Percentiles rank a stretch among this genome's conserved stretches.
Conservation (phyloP, 35 echinoderm and acorn worm species). For the Ophioderma brevispina region DNA sequence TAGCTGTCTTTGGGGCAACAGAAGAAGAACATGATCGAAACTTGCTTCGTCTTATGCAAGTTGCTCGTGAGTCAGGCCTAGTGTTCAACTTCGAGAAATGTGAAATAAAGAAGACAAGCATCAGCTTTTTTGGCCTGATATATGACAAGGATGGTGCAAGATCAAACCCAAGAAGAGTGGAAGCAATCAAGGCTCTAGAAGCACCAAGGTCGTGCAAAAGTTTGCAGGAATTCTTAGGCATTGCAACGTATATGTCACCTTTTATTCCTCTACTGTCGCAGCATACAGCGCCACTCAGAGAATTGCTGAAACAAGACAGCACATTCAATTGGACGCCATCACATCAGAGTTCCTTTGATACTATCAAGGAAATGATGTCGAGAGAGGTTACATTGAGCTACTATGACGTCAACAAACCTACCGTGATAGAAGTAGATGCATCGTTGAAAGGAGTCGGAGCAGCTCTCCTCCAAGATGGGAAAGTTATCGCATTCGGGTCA, state of each 20-base stretch:
- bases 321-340: constrained; percentile 26
- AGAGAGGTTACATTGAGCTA: constrained; percentile 25
- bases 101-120: constrained; percentile 12
- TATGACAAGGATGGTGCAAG: neutral
- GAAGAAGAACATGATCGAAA: constrained; percentile 47
- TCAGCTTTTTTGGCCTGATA: constrained; percentile 1
- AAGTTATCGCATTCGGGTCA: constrained; percentile 51
- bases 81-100: constrained; percentile 59
- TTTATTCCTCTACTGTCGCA: constrained; percentile 68
- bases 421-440: constrained; percentile 44
- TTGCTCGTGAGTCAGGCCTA: constrained; percentile 31
- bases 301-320: constrained; percentile 50
- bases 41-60: constrained; percentile 44
- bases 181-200: constrained; percentile 42
- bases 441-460: constrained; percentile 47
- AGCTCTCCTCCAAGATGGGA: constrained; percentile 24
- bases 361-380: constrained; percentile 14
- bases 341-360: constrained; percentile 35
- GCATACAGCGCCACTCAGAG: constrained; percentile 53
- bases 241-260: constrained; percentile 55
- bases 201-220: constrained; percentile 19
- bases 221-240: constrained; percentile 61
- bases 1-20: constrained; percentile 33
- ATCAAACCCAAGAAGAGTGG: neutral
- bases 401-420: constrained; percentile 28